Evolutionary conservation across 2,888 invertebrate species (phyloP).

Genomic region (Nesidiocoris tenuis): DNA sequence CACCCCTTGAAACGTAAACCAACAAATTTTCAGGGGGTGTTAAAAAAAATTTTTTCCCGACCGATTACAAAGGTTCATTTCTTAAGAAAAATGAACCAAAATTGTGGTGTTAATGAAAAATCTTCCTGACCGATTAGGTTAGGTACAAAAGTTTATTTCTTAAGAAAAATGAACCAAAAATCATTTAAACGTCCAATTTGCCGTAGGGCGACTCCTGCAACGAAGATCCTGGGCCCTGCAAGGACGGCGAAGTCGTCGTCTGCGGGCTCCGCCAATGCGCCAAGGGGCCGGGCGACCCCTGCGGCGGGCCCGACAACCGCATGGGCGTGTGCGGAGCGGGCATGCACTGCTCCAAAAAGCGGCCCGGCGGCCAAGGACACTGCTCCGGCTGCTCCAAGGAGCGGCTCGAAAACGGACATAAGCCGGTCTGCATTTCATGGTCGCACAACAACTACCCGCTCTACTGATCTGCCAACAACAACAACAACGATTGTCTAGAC

Average conservation of each 20-base stretch:
- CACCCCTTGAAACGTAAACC: too few relatives aligned
- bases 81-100: too few relatives aligned
- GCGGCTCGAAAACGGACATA: background rate
- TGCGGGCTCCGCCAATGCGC: constrained; percentile 15
- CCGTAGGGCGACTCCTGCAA: constrained; percentile 2
- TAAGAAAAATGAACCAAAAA: too few relatives aligned
- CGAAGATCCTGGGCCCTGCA: constrained; percentile 16
- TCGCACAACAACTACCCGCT: background rate
- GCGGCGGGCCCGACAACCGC: constrained; percentile 11
- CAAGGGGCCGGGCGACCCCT: constrained; percentile 18
- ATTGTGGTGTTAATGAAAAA: too few relatives aligned
- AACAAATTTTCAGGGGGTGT: too few relatives aligned
- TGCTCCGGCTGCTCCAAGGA: constrained; percentile 3
- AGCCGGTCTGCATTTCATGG: background rate
- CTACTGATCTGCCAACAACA: too few relatives aligned
- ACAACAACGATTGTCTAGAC: too few relatives aligned
- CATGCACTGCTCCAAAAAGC: constrained; percentile 10
- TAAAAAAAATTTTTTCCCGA: too few relatives aligned
- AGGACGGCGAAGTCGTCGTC: constrained; percentile 6
- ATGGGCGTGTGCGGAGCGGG: constrained; percentile 15
- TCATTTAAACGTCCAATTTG: too few relatives aligned
- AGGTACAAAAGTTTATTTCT: too few relatives aligned
- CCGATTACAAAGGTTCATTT: too few relatives aligned
- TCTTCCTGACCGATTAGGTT: too few relatives aligned
- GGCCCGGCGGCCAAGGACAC: background rate